phyloP scores from a whole-genome alignment of 2,113 vertebrate species.

The Atherinomorus stipes region DNA sequence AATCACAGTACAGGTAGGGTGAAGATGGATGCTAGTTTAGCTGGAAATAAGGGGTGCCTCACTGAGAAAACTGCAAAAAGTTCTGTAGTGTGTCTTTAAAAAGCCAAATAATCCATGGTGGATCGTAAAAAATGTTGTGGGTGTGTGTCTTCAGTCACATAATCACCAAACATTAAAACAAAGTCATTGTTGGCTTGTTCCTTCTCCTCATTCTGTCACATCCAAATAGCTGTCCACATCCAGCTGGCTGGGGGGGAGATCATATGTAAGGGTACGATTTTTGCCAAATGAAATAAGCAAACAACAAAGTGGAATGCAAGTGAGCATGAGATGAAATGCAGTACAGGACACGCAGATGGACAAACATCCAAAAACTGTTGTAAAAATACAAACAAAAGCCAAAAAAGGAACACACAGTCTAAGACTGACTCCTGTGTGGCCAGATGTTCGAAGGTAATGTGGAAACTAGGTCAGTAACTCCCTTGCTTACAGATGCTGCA shows the following conservation, averaged over 20 bases:
- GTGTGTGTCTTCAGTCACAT: slow-evolving; percentile 5
- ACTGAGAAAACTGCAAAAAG: no score
- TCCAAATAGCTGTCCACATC: slow-evolving; percentile 21
- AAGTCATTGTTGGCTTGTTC: slow-evolving; percentile 26
- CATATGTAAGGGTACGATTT: slow-evolving; percentile 4
- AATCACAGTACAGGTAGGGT: no score
- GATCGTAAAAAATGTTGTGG: slow-evolving; percentile 6
- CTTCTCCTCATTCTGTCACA: background rate
- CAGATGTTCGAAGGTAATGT: background rate
- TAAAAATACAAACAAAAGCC: background rate
- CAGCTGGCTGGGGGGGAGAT: background rate
- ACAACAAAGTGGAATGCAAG: slow-evolving; percentile 4
- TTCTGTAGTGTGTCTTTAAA: no score
- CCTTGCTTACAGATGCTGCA: slow-evolving; percentile 15
- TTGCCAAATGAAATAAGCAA: slow-evolving; percentile 13
- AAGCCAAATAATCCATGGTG: slow-evolving; percentile 24
- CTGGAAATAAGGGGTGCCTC: no score
- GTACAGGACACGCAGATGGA: background rate
- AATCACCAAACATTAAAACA: slow-evolving; percentile 11
- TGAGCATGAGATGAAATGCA: background rate
- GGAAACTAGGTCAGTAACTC: slow-evolving; percentile 29
- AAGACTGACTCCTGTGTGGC: background rate
- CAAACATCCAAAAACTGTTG: background rate
- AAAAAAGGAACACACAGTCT: background rate
- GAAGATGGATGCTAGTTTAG: no score